A percentile compares a stretch with the other conserved stretches of the same genome.
These are phyloP conservation scores for Odobenus rosmarus DNA, from an alignment of 2,113 vertebrate genomes.

Conservation along the genomic window DNA sequence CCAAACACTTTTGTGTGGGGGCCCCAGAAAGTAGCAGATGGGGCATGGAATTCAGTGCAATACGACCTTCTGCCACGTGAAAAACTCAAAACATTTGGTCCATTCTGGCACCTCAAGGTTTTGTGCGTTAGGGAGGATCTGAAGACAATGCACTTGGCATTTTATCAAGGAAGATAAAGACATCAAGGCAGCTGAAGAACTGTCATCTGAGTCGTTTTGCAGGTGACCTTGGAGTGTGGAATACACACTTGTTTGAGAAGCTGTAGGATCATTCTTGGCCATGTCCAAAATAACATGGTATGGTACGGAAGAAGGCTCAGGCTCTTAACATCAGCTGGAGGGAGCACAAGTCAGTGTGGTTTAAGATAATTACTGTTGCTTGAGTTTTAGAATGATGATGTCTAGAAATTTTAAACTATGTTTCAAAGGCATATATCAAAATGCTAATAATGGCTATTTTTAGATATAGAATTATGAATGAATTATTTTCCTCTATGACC, in stretches of 20 bases:
- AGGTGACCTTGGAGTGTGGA: background rate
- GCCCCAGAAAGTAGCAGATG: background rate
- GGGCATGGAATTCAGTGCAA: background rate
- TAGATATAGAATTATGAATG: background rate
- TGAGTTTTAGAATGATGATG: background rate
- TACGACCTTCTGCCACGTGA: background rate
- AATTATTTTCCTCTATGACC: background rate
- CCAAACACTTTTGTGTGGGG: background rate
- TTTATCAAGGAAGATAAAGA: constrained; percentile 10
- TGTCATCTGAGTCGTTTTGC: background rate
- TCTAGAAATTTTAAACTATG: background rate
- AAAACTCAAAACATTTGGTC: background rate
- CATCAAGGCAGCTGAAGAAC: background rate
- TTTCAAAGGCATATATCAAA: background rate
- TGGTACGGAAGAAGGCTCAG: background rate
- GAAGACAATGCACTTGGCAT: background rate
- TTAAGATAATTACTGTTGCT: background rate
- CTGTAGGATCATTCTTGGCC: background rate
- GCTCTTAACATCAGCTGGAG: background rate
- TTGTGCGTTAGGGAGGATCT: background rate
- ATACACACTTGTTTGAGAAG: background rate
- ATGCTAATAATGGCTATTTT: background rate
- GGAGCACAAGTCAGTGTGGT: background rate
- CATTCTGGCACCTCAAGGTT: background rate
- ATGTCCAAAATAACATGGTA: background rate